phyloP scores from a whole-genome alignment of 2,113 vertebrate species.

The Cyprinodon tularosa region DNA sequence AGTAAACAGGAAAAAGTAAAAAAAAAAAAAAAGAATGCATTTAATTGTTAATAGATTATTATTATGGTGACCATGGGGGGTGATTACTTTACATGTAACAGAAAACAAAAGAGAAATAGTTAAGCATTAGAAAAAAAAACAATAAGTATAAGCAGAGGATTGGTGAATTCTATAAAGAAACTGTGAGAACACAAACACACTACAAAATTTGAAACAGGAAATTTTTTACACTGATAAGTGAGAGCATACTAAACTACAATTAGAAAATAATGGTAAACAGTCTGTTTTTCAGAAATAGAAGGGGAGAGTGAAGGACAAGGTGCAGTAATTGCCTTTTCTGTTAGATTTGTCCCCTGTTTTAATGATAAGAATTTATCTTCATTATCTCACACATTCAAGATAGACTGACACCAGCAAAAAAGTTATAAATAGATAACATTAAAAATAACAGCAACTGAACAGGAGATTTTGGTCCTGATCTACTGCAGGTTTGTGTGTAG shows the following conservation, averaged over 20 bases:
- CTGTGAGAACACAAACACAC: neutral
- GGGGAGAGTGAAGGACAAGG: neutral
- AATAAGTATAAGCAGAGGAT: no score
- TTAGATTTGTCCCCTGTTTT: no score
- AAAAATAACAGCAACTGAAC: neutral
- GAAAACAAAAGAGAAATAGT: constrained; percentile 2
- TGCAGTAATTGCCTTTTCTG: no score
- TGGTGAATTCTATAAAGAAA: constrained; percentile 1
- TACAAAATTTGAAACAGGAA: constrained; percentile 1
- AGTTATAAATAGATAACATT: neutral
- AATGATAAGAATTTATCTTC: neutral
- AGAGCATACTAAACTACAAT: neutral
- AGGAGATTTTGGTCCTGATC: no score
- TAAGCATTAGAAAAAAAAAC: neutral
- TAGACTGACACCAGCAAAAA: neutral
- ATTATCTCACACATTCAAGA: neutral
- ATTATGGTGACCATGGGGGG: no score
- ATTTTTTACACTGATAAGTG: neutral
- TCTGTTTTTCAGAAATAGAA: neutral
- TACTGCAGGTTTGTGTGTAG: no score
- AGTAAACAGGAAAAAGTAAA: neutral
- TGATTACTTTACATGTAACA: neutral
- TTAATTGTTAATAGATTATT: no score
- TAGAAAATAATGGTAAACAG: no score
- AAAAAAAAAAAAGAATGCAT: no score